Percentiles rank a stretch among this genome's conserved stretches.
Conservation (phyloP, 2,888 invertebrate genomes). For the Archips xylosteana region DNA sequence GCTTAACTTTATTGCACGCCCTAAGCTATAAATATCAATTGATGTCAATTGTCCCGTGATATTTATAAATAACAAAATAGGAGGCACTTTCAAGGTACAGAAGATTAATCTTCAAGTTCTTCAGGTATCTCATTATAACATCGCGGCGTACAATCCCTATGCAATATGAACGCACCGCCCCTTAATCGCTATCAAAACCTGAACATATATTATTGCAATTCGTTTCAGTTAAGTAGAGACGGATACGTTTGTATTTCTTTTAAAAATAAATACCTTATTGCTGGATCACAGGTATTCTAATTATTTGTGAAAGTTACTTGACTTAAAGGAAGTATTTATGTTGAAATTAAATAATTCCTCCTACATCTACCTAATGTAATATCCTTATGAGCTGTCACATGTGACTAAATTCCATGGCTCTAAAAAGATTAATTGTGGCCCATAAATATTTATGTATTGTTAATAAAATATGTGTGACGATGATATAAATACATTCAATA, state of each 20-base stretch:
- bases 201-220: slow-evolving; percentile 42
- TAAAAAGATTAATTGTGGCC: slow-evolving; percentile 11
- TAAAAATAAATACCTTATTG: slow-evolving; percentile 41
- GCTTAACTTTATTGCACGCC: slow-evolving; percentile 13
- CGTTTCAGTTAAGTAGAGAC: slow-evolving; percentile 42
- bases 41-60: too few relatives aligned
- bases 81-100: slow-evolving; percentile 37
- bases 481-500: background rate
- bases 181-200: slow-evolving; percentile 42
- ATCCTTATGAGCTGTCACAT: slow-evolving; percentile 36
- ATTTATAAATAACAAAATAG: slow-evolving; percentile 18
- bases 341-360: background rate
- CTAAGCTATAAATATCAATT: slow-evolving; percentile 25
- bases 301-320: slow-evolving; percentile 15
- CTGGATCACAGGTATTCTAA: slow-evolving; percentile 32
- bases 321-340: slow-evolving; percentile 8
- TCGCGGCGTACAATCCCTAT: slow-evolving; percentile 10
- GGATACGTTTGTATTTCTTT: slow-evolving; percentile 42
- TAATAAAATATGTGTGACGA: background rate
- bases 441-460: background rate
- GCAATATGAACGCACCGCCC: slow-evolving; percentile 34
- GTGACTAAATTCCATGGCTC: slow-evolving; percentile 39
- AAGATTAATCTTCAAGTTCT: slow-evolving; percentile 24
- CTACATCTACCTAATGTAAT: slow-evolving; percentile 23
- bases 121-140: slow-evolving; percentile 8